Evolutionary conservation across 2,888 invertebrate genomes (phyloP).

Genomic region (Rhopalosiphum nymphaeae): DNA sequence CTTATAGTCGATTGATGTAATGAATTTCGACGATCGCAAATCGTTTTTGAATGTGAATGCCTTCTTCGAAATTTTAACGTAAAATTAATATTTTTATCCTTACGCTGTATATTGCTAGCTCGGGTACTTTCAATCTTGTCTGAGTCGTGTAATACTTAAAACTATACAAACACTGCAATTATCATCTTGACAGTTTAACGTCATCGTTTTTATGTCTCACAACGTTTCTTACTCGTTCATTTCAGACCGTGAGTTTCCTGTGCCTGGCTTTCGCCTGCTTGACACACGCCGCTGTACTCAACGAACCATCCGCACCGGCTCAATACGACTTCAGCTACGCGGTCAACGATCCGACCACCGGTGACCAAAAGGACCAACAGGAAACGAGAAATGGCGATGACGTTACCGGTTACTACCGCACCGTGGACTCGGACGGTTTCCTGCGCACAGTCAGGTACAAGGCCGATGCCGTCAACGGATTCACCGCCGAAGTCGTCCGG

Average conservation of each 20-base stretch:
- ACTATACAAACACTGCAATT: not conserved
- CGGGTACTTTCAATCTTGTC: not conserved
- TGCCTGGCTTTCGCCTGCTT: not conserved
- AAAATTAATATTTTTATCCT: too few relatives aligned
- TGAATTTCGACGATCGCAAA: too few relatives aligned
- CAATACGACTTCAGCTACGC: slow-evolving; percentile 68
- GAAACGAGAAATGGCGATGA: slow-evolving; percentile 68
- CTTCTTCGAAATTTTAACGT: too few relatives aligned
- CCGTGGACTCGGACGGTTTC: slow-evolving; percentile 68
- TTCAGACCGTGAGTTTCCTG: slow-evolving; percentile 11
- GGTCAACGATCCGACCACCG: slow-evolving; percentile 68
- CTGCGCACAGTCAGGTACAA: slow-evolving; percentile 68
- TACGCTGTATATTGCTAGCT: too few relatives aligned
- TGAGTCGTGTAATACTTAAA: not conserved
- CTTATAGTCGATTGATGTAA: too few relatives aligned
- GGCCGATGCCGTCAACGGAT: slow-evolving; percentile 68
- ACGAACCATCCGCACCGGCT: slow-evolving; percentile 51
- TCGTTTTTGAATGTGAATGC: too few relatives aligned
- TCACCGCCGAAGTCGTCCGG: slow-evolving; percentile 67
- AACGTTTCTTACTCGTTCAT: not conserved
- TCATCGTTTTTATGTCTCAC: not conserved
- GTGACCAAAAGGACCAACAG: slow-evolving; percentile 68
- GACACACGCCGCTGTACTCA: slow-evolving; percentile 42
- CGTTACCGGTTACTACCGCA: slow-evolving; percentile 68
- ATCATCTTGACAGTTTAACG: not conserved